Base-by-base conservation (phyloP, 2,888 invertebrate species). In the Lepidonotus clava region DNA sequence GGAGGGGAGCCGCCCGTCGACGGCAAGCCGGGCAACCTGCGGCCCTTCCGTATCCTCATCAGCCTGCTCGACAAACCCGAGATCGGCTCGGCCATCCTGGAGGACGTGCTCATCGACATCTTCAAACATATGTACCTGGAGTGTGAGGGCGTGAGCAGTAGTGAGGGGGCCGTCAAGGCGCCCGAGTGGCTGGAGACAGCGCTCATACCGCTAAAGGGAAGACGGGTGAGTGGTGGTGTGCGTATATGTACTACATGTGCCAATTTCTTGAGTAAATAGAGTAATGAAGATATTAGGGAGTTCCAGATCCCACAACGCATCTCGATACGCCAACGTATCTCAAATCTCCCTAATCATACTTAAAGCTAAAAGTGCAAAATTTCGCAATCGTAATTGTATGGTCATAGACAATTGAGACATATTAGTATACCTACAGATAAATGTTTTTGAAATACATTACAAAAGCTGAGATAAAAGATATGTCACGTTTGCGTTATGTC, bases 51-150 rank as follows among this genome's bases (percentile, higher is more conserved):
- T 89, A 96, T 98, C 86, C 95, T 98, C 90, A 96, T 97, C 36
- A 97, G 97, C 71, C 95, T 98, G 77, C 95, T 98, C 87, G 98
- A 98, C 93, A 97, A 97, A 93, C 96, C 97, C 14, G 97, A 98
- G 93, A 97, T 98, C 86, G 97, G 97, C 8, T 92, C 93, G 18
- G 91, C 91, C 40, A 92, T 94, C 56, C 87, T 94, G 28, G 93
- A 94, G 87, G 93, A 92, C 88, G 91, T 94, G 5, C 88, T 94
- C n/a, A 87, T 94, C 83, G 92, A 97, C 92, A 96, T 98, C 85
- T 97, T 97, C 93, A 95, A 94, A 51, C 93, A 91, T 86, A 88
- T 94, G 85, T 91, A 91, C 88, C 88, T 88, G 86, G 93, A 92
- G 87, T 92, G 90, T 83, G 67, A 84, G 24, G 85, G 46, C 24